A percentile compares a stretch with the other conserved stretches of the same genome.
These are phyloP conservation scores for Aratinga solstitialis DNA, from an alignment of 2,797 vertebrate species.

Conservation along the genomic window DNA sequence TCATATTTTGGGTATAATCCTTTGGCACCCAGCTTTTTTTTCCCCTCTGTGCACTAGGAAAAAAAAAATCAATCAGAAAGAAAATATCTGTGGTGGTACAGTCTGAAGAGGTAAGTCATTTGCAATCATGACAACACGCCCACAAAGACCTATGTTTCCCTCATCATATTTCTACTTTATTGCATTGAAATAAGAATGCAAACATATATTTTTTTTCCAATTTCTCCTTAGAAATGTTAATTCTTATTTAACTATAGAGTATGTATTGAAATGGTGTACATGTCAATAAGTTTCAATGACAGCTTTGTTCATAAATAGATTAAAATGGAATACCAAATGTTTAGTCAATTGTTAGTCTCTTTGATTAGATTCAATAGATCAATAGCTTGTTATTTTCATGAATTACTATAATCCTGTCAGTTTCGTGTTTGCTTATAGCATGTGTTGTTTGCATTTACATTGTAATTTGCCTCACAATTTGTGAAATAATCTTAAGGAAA, in stretches of 20 bases:
- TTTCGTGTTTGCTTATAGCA: conserved; percentile 26
- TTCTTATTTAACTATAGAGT: neutral
- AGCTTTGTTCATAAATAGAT: conserved; percentile 16
- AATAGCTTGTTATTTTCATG: conserved; percentile 39
- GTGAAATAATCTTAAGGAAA: neutral
- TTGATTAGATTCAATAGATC: conserved; percentile 38
- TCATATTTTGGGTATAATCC: neutral
- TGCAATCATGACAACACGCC: neutral
- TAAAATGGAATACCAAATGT: neutral
- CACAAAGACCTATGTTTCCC: neutral
- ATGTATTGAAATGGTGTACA: neutral
- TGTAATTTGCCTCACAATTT: conserved; percentile 41
- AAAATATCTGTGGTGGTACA: neutral
- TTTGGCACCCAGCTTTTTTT: neutral
- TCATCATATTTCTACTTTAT: neutral
- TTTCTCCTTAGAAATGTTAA: neutral
- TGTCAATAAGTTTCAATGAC: conserved; percentile 5
- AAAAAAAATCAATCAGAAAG: neutral
- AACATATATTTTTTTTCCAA: neutral
- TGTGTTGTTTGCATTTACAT: conserved; percentile 43
- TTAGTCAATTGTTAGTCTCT: conserved; percentile 41
- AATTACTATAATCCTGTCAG: conserved; percentile 41
- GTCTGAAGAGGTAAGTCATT: neutral
- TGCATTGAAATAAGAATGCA: neutral
- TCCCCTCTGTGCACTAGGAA: neutral